phyloP scores from a whole-genome alignment of 2,888 invertebrate species.

The Panzeria rudis region DNA sequence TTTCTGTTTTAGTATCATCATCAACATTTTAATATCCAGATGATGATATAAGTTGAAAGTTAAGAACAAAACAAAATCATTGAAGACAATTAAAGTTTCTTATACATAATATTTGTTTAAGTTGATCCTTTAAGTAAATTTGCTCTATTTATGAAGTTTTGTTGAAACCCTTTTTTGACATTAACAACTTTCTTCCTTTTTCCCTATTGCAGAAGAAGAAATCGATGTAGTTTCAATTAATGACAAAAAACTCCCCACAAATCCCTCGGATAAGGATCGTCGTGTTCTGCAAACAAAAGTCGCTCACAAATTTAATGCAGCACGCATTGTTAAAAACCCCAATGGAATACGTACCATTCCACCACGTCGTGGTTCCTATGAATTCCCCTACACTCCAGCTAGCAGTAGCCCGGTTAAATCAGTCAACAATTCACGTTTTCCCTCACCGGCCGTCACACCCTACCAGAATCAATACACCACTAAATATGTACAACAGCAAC shows the following conservation, averaged over 20 bases:
- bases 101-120: too few relatives aligned
- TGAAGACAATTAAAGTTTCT: too few relatives aligned
- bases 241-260: slow-evolving; percentile 87
- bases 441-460: slow-evolving; percentile 81
- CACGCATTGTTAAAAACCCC: slow-evolving; percentile 79
- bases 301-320: slow-evolving; percentile 85
- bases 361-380: slow-evolving; percentile 77
- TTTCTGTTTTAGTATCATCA: background rate
- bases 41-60: too few relatives aligned
- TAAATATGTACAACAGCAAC: slow-evolving; percentile 82
- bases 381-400: slow-evolving; percentile 80
- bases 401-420: slow-evolving; percentile 82
- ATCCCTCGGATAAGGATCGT: slow-evolving; percentile 88
- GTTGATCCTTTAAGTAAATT: too few relatives aligned
- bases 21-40: background rate
- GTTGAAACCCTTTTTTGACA: background rate
- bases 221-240: slow-evolving; percentile 92
- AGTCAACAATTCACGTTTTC: slow-evolving; percentile 80
- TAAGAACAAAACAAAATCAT: too few relatives aligned
- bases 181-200: slow-evolving; percentile 16
- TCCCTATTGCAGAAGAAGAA: slow-evolving; percentile 87
- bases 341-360: slow-evolving; percentile 78
- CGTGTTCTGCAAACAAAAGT: slow-evolving; percentile 87
- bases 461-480: slow-evolving; percentile 76
- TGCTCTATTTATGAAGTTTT: too few relatives aligned